Percentiles rank a stretch among this genome's conserved stretches.
phyloP scores from a whole-genome alignment of 2,888 invertebrate genomes.

The Orthosia cruda region DNA sequence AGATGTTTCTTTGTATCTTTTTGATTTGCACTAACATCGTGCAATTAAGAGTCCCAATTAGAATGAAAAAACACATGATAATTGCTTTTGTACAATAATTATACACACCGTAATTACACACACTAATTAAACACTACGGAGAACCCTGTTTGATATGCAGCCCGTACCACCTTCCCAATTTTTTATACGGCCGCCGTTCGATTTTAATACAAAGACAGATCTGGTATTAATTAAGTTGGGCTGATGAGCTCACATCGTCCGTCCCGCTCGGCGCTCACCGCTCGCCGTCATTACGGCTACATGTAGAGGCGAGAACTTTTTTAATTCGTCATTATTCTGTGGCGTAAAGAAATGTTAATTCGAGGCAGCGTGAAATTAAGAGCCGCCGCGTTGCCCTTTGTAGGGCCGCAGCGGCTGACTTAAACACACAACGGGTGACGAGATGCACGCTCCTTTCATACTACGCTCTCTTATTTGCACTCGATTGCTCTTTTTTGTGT shows the following conservation, averaged over 20 bases:
- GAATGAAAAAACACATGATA: conserved; percentile 38
- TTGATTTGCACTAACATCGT: conserved; percentile 16
- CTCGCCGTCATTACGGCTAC: conserved; percentile 88
- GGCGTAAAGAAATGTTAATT: conserved; percentile 93
- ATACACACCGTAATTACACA: conserved; percentile 60
- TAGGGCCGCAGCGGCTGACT: conserved; percentile 88
- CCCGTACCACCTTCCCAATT: conserved; percentile 68
- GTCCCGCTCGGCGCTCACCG: conserved; percentile 79
- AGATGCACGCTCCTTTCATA: conserved; percentile 86
- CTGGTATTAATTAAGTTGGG: conserved; percentile 90
- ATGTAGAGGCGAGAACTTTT: conserved; percentile 90
- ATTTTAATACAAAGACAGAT: conserved; percentile 92
- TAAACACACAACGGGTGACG: conserved; percentile 92
- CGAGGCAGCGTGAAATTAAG: conserved; percentile 92
- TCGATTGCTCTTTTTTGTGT: conserved; percentile 88
- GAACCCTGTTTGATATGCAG: conserved; percentile 71
- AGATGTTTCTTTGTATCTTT: conserved; percentile 11
- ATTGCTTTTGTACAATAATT: conserved; percentile 51
- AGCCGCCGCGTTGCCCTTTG: conserved; percentile 90
- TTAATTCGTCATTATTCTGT: conserved; percentile 92
- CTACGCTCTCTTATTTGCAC: conserved; percentile 90
- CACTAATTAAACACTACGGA: conserved; percentile 65
- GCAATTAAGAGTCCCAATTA: conserved; percentile 48
- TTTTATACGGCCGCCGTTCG: conserved; percentile 76
- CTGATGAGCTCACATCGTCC: conserved; percentile 88